Evolutionary conservation across 2,888 invertebrate genomes (phyloP).

Genomic region (Himalopsyche kuldschensis): DNA sequence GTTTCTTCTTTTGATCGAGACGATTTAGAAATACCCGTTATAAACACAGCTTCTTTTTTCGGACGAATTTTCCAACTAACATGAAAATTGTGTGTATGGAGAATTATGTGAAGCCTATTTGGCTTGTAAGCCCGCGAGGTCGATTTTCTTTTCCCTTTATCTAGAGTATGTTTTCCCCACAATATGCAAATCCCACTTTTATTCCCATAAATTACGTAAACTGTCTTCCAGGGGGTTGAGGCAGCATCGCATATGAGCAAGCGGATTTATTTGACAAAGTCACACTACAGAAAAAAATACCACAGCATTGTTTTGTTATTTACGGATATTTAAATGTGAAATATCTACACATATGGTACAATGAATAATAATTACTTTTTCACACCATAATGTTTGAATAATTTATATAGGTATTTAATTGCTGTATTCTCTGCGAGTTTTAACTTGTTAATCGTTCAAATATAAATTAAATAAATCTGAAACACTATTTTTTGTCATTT

Average conservation of each 20-base stretch:
- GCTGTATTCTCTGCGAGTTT: too few relatives aligned
- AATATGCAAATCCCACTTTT: constrained; percentile 30
- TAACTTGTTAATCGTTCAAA: too few relatives aligned
- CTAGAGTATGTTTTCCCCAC: constrained; percentile 5
- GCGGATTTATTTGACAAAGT: background rate
- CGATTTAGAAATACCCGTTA: background rate
- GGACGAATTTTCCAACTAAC: background rate
- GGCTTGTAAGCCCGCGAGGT: constrained; percentile 6
- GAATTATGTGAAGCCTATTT: constrained; percentile 9
- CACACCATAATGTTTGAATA: too few relatives aligned
- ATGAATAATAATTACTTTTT: background rate
- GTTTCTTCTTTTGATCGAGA: background rate
- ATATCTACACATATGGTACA: background rate
- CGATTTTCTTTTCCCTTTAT: constrained; percentile 9
- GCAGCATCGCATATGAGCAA: background rate
- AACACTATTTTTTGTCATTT: too few relatives aligned
- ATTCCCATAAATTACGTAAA: constrained; percentile 23
- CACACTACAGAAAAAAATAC: background rate
- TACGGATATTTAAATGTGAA: background rate
- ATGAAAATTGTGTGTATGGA: background rate
- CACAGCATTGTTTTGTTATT: background rate
- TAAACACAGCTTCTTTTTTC: background rate
- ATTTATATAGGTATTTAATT: too few relatives aligned
- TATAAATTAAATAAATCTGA: too few relatives aligned
- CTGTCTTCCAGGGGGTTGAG: constrained; percentile 7